A percentile compares a stretch with the other conserved stretches of the same genome.
phyloP scores from a whole-genome alignment of 2,888 invertebrate species.

The Chrysomela aeneicollis region DNA sequence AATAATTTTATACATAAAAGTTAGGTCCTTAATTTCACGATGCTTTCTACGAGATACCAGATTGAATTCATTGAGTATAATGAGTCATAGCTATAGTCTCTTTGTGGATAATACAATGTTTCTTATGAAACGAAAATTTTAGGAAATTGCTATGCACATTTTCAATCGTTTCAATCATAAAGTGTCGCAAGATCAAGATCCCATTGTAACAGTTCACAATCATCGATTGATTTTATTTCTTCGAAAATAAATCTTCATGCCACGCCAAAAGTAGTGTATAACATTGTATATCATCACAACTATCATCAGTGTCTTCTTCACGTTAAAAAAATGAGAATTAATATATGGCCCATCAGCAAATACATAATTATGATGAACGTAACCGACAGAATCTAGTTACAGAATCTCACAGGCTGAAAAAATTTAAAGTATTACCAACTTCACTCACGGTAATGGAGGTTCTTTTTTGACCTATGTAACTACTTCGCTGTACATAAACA shows the following conservation, averaged over 20 bases:
- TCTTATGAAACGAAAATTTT: neutral
- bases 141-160: neutral
- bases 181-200: neutral
- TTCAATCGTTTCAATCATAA: neutral
- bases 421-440: no score
- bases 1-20: neutral
- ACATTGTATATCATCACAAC: neutral
- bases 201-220: neutral
- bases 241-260: neutral
- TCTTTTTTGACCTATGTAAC: no score
- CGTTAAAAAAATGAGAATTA: no score
- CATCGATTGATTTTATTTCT: neutral
- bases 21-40: neutral
- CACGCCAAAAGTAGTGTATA: neutral
- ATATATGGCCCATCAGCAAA: no score
- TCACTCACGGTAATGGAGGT: no score
- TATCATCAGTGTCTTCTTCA: no score
- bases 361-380: no score
- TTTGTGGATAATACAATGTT: neutral
- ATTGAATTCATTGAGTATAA: neutral
- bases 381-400: no score
- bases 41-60: neutral
- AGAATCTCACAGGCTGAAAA: no score
- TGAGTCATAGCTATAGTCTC: neutral
- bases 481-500: no score